These are phyloP conservation scores for Numenius phaeopus DNA, from an alignment of 2,797 vertebrate genomes.

Conservation along the genomic window DNA sequence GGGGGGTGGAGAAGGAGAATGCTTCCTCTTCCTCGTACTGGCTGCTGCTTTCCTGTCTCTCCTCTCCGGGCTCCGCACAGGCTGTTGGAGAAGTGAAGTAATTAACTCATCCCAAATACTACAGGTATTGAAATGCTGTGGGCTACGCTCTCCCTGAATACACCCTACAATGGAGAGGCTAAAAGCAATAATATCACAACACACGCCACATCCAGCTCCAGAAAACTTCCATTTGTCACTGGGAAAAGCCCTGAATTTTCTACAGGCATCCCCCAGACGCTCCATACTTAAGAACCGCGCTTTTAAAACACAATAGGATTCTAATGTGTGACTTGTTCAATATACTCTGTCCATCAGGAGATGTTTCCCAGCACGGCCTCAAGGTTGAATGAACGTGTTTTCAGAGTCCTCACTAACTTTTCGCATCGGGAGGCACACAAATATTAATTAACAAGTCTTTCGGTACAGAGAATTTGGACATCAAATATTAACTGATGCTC, in stretches of 20 bases:
- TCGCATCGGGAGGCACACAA: not conserved
- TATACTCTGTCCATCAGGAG: not conserved
- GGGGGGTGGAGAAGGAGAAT: conserved; percentile 93
- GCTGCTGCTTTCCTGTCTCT: conserved; percentile 95
- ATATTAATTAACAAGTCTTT: not conserved
- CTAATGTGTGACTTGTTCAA: too few relatives aligned
- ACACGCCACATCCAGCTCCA: not conserved
- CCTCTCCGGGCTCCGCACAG: conserved; percentile 94
- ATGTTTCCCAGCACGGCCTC: not conserved
- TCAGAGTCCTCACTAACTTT: not conserved
- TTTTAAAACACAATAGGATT: not conserved
- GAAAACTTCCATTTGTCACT: not conserved
- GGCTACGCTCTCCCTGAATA: not conserved
- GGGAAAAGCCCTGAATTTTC: not conserved
- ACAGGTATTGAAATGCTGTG: accelerated
- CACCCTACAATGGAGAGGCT: not conserved
- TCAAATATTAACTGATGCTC: not conserved
- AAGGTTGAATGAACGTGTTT: not conserved
- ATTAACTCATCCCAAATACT: not conserved
- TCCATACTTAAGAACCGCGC: not conserved
- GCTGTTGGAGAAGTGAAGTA: conserved; percentile 74
- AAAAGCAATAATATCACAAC: not conserved
- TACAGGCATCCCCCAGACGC: not conserved
- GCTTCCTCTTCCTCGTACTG: conserved; percentile 91
- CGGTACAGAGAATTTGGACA: not conserved